Conservation (phyloP, 2,888 invertebrate species). For the Thelaira solivaga region DNA sequence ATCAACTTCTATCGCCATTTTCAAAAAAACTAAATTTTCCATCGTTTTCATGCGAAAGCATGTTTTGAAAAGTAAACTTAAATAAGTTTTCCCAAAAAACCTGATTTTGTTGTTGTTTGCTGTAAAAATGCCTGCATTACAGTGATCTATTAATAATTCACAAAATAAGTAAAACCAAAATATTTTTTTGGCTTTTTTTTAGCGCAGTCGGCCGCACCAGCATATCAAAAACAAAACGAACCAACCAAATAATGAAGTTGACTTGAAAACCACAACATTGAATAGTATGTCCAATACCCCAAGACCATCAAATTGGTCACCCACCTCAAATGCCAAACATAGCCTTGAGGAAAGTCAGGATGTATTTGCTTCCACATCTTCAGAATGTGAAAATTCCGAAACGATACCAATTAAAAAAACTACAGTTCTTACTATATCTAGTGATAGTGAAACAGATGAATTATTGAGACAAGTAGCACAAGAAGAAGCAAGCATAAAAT, state of each 20-base stretch:
- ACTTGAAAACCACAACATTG: conserved; percentile 44
- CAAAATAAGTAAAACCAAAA: neutral
- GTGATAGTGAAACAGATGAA: conserved; percentile 62
- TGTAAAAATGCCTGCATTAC: no score
- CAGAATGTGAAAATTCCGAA: conserved; percentile 54
- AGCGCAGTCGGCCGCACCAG: conserved; percentile 62
- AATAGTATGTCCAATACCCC: conserved; percentile 57
- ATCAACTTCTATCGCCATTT: no score
- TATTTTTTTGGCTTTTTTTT: conserved; percentile 44
- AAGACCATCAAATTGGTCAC: conserved; percentile 28
- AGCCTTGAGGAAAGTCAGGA: conserved; percentile 61
- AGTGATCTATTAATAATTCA: no score
- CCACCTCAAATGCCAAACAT: conserved; percentile 47
- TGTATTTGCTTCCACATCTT: conserved; percentile 61
- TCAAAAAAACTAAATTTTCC: no score
- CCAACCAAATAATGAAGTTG: conserved; percentile 47
- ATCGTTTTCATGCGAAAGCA: no score
- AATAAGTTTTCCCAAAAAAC: no score
- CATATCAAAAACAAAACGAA: conserved; percentile 29
- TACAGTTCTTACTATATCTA: conserved; percentile 49
- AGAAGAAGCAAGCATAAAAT: conserved; percentile 11
- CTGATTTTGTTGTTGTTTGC: no score
- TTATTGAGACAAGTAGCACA: conserved; percentile 32
- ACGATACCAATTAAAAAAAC: conserved; percentile 16
- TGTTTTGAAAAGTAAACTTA: no score